Evolutionary conservation across 2,888 invertebrate species (phyloP).

Genomic region (Acrobeloides nanus): DNA sequence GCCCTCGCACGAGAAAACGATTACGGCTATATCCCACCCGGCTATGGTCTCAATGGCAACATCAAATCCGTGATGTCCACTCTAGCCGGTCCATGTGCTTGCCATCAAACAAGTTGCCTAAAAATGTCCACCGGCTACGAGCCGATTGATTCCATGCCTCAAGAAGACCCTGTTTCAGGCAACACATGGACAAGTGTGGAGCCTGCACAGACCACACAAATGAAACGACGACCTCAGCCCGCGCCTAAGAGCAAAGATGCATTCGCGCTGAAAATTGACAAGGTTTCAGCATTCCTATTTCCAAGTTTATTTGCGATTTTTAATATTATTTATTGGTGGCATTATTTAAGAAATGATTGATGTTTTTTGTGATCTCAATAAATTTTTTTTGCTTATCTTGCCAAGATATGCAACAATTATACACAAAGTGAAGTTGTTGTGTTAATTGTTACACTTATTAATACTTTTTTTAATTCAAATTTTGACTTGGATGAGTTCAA

Average conservation of each 20-base stretch:
- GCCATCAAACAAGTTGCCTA: conserved; percentile 8
- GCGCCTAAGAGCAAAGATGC: conserved; percentile 23
- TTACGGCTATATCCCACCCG: conserved; percentile 53
- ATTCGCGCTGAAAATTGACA: conserved; percentile 48
- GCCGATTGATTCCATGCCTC: background rate
- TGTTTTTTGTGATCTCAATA: background rate
- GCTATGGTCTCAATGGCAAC: conserved; percentile 34
- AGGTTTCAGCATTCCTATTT: conserved; percentile 43
- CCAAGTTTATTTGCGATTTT: conserved; percentile 54
- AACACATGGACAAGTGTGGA: conserved; percentile 16
- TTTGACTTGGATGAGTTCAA: too few relatives aligned
- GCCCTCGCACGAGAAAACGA: conserved; percentile 51
- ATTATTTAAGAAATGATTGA: conserved; percentile 46
- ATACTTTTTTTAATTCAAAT: too few relatives aligned
- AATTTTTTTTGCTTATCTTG: conserved; percentile 6
- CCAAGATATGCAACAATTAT: conserved; percentile 12
- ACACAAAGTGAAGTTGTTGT: too few relatives aligned
- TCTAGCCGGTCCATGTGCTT: conserved; percentile 20
- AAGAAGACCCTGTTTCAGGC: background rate
- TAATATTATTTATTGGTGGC: conserved; percentile 56
- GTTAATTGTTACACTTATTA: too few relatives aligned
- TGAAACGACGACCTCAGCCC: background rate
- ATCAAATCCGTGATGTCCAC: conserved; percentile 20
- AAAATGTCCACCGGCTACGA: conserved; percentile 2
- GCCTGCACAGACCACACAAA: conserved; percentile 12